These are phyloP conservation scores for Teinopalpus imperialis DNA, from an alignment of 2,888 invertebrate species.

Conservation along the genomic window DNA sequence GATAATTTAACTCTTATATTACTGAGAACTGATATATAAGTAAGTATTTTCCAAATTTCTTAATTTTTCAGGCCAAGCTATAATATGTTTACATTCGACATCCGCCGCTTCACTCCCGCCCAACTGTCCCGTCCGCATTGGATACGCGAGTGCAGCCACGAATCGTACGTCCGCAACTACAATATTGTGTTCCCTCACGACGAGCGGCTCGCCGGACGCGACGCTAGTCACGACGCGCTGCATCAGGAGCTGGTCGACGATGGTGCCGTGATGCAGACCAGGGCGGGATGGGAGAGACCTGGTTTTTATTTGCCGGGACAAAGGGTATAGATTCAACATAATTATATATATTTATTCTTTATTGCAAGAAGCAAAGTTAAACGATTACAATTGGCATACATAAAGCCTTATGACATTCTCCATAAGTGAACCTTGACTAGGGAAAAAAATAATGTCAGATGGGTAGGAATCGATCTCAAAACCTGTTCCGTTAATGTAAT, in stretches of 20 bases:
- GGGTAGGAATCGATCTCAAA: too few species aligned
- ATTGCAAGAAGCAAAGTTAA: too few species aligned
- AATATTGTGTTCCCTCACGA: conserved; percentile 89
- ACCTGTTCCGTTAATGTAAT: too few species aligned
- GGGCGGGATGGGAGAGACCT: conserved; percentile 94
- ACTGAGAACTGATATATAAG: too few species aligned
- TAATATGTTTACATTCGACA: conserved; percentile 93
- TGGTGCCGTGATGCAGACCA: conserved; percentile 94
- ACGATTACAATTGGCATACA: too few species aligned
- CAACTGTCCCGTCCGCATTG: conserved; percentile 87
- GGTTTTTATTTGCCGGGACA: conserved; percentile 86
- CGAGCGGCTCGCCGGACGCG: conserved; percentile 90
- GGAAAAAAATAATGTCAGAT: too few species aligned
- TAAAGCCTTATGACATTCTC: too few species aligned
- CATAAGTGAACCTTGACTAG: too few species aligned
- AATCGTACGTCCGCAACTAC: conserved; percentile 94
- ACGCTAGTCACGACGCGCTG: conserved; percentile 68
- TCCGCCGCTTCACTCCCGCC: conserved; percentile 89
- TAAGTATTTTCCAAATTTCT: too few species aligned
- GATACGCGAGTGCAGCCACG: conserved; percentile 92
- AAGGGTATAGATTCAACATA: conserved; percentile 50
- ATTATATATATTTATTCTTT: too few species aligned
- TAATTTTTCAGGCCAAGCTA: conserved; percentile 86
- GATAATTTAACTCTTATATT: too few species aligned
- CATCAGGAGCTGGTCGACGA: conserved; percentile 85